These are phyloP conservation scores for Macrostomum cliftonense DNA, from an alignment of 2,888 invertebrate species.

Conservation along the genomic window DNA sequence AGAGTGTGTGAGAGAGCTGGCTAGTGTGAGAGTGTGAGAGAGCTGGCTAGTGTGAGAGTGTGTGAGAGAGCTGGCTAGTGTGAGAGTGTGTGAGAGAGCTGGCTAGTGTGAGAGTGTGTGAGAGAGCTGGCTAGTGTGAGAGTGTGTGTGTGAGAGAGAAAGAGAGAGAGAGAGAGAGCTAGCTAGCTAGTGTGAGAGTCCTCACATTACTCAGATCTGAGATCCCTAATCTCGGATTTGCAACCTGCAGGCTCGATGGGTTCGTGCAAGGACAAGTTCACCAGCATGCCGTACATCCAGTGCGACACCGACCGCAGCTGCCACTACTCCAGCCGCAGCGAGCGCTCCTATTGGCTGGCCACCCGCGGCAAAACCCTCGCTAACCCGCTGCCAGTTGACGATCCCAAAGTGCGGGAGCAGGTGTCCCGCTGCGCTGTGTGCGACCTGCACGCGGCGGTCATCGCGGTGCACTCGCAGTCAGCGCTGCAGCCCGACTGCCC, in stretches of 20 bases:
- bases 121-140: no score
- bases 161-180: no score
- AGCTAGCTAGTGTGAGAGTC: no score
- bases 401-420: not conserved
- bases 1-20: no score
- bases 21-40: no score
- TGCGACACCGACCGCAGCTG: conserved; percentile 21
- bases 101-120: no score
- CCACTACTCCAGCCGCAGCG: conserved; percentile 39
- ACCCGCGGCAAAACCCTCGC: conserved; percentile 2
- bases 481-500: conserved; percentile 5
- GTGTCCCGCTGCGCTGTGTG: conserved; percentile 7
- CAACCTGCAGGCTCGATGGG: conserved; percentile 5
- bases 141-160: no score
- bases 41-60: no score
- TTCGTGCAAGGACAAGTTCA: conserved; percentile 8
- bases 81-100: no score
- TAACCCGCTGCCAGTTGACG: conserved; percentile 4
- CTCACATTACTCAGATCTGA: no score
- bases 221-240: no score
- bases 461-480: conserved; percentile 7
- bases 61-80: no score
- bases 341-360: conserved; percentile 10
- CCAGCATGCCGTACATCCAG: conserved; percentile 28
- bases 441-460: conserved; percentile 6